phyloP scores from a whole-genome alignment of 1,140 invertebrate genomes.

The Belonocnema kinseyi region DNA sequence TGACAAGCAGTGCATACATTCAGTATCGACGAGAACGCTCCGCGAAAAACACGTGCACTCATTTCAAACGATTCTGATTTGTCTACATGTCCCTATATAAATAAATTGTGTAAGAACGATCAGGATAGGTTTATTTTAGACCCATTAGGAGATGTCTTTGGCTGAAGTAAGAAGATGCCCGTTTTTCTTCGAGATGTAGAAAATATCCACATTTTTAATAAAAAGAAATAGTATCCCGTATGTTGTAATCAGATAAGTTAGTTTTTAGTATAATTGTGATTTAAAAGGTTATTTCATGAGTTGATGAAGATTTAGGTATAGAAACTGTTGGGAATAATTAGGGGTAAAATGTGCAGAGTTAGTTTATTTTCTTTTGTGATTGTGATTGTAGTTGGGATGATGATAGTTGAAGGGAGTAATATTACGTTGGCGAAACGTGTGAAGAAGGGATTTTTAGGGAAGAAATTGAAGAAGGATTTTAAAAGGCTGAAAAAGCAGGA shows the following conservation, averaged over 20 bases:
- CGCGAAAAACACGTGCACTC: conserved; percentile 50
- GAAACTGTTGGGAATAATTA: not conserved
- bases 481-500: conserved; percentile 80
- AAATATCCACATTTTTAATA: no score
- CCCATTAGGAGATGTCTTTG: no score
- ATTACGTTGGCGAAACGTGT: conserved; percentile 27
- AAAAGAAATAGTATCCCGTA: no score
- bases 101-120: not conserved
- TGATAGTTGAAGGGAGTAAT: conserved; percentile 26
- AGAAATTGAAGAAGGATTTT: conserved; percentile 77
- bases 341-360: not conserved
- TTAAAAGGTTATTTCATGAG: no score
- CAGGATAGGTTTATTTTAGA: no score
- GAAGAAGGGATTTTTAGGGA: conserved; percentile 72
- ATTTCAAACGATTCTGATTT: conserved; percentile 10
- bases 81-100: not conserved
- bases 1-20: conserved; percentile 45
- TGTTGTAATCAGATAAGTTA: no score
- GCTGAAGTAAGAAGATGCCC: no score
- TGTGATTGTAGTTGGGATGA: conserved; percentile 24
- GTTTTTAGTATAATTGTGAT: no score
- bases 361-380: not conserved
- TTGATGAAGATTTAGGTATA: no score
- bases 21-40: conserved; percentile 54
- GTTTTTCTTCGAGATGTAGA: no score